These are phyloP conservation scores for Porites evermanni DNA, from an alignment of 92 coral and sea anemone genomes.

Conservation along the genomic window DNA sequence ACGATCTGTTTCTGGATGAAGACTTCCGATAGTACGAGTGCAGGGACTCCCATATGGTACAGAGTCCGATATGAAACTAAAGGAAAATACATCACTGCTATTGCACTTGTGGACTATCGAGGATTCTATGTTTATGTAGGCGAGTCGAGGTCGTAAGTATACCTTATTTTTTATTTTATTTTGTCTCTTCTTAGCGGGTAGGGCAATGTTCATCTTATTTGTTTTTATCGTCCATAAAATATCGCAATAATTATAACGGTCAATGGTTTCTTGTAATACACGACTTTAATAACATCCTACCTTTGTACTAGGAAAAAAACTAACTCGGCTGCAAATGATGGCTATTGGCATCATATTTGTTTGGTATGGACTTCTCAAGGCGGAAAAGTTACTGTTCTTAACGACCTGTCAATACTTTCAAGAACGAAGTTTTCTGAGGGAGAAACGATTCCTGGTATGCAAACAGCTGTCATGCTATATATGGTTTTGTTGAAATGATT, in stretches of 20 bases:
- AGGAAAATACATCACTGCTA: conserved; percentile 42
- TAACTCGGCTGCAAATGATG: conserved; percentile 31
- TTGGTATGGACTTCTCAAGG: conserved; percentile 30
- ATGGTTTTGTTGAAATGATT: too few species aligned
- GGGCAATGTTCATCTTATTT: too few species aligned
- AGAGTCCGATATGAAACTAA: conserved; percentile 44
- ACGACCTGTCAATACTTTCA: neutral
- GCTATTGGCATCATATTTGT: conserved; percentile 58
- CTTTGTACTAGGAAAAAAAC: conserved; percentile 7
- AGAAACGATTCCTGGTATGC: conserved; percentile 51
- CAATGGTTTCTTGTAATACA: too few species aligned
- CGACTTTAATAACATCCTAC: neutral
- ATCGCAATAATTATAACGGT: too few species aligned
- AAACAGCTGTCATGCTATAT: neutral
- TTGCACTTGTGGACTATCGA: conserved; percentile 61
- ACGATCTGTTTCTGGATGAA: conserved; percentile 81
- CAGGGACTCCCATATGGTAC: conserved; percentile 76
- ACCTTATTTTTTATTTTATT: neutral
- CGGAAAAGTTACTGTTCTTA: neutral
- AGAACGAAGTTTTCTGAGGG: conserved; percentile 24
- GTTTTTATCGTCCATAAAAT: too few species aligned
- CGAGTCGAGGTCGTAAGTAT: conserved; percentile 45
- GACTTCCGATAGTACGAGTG: conserved; percentile 45
- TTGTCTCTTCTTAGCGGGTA: neutral
- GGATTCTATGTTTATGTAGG: conserved; percentile 38